A percentile compares a stretch with the other conserved stretches of the same genome.
Conservation (phyloP, 2,113 vertebrate genomes). For the Solea senegalensis region DNA sequence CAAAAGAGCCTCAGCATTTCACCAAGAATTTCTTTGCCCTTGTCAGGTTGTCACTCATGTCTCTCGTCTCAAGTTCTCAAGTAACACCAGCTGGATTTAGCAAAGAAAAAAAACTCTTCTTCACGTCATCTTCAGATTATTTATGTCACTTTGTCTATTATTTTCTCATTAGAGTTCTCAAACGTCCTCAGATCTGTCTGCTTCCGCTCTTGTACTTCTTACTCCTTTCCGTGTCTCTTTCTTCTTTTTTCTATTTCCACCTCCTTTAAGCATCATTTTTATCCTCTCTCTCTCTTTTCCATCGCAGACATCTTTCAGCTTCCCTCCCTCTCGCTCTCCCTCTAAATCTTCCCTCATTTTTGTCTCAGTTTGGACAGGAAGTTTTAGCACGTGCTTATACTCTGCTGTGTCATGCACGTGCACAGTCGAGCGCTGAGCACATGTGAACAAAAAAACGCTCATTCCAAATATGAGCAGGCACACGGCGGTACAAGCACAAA, state of each 20-base stretch:
- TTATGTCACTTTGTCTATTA: neutral
- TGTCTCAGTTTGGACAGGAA: slow-evolving; percentile 63
- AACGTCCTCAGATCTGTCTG: slow-evolving; percentile 14
- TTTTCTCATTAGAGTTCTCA: slow-evolving; percentile 6
- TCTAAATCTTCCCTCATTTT: slow-evolving; percentile 45
- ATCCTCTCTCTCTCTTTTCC: slow-evolving; percentile 17
- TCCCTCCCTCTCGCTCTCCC: slow-evolving; percentile 46
- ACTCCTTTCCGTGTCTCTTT: slow-evolving; percentile 24
- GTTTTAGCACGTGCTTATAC: slow-evolving; percentile 71
- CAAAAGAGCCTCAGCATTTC: slow-evolving; percentile 6
- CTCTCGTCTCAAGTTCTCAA: slow-evolving; percentile 15
- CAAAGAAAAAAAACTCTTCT: neutral
- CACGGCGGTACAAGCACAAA: neutral
- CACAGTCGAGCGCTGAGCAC: slow-evolving; percentile 6
- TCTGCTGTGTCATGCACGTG: slow-evolving; percentile 29
- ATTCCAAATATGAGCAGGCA: neutral
- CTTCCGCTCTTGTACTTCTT: neutral
- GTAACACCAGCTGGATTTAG: slow-evolving; percentile 9
- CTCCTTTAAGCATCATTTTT: slow-evolving; percentile 30
- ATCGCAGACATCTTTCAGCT: slow-evolving; percentile 2
- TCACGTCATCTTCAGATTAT: neutral
- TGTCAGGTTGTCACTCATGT: slow-evolving; percentile 6
- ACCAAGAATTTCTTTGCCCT: slow-evolving; percentile 7
- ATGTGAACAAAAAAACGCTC: neutral
- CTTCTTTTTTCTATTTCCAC: slow-evolving; percentile 21